Evolutionary conservation across 2,797 vertebrate genomes (phyloP).

Genomic region (Cryptoprocta ferox): DNA sequence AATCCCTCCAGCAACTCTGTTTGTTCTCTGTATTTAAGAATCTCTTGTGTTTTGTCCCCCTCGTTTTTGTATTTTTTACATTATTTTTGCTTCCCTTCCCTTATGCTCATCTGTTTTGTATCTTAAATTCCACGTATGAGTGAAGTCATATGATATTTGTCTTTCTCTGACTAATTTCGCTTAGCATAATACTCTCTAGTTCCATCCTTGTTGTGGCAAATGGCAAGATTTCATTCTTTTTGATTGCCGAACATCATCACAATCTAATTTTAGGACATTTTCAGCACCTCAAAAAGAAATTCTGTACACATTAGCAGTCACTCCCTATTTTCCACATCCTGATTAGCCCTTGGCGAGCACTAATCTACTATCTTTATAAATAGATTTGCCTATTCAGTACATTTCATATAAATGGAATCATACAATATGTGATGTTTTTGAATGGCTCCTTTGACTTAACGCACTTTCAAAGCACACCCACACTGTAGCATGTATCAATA

Average conservation of each 20-base stretch:
- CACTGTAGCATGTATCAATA: neutral
- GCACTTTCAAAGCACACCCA: neutral
- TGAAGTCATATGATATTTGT: too few relatives aligned
- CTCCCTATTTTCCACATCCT: neutral
- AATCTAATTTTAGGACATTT: neutral
- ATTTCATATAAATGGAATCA: neutral
- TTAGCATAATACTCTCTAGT: too few relatives aligned
- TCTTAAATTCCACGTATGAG: too few relatives aligned
- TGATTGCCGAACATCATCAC: neutral
- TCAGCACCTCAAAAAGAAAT: neutral
- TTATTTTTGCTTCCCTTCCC: too few relatives aligned
- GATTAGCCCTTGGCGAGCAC: neutral
- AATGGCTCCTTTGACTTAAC: neutral
- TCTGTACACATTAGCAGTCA: neutral
- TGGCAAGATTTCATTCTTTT: too few relatives aligned
- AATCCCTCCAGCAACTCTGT: too few relatives aligned
- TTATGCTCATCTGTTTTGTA: too few relatives aligned
- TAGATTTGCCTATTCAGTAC: neutral
- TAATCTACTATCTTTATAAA: neutral
- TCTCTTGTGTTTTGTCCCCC: too few relatives aligned
- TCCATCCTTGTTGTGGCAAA: too few relatives aligned
- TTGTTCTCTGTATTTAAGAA: too few relatives aligned
- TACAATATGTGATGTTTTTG: neutral
- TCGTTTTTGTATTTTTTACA: too few relatives aligned
- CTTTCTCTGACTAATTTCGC: too few relatives aligned